A percentile compares a stretch with the other conserved stretches of the same genome.
These are phyloP conservation scores for Melanostigma gelatinosum DNA, from an alignment of 2,113 vertebrate genomes.

Conservation along the genomic window DNA sequence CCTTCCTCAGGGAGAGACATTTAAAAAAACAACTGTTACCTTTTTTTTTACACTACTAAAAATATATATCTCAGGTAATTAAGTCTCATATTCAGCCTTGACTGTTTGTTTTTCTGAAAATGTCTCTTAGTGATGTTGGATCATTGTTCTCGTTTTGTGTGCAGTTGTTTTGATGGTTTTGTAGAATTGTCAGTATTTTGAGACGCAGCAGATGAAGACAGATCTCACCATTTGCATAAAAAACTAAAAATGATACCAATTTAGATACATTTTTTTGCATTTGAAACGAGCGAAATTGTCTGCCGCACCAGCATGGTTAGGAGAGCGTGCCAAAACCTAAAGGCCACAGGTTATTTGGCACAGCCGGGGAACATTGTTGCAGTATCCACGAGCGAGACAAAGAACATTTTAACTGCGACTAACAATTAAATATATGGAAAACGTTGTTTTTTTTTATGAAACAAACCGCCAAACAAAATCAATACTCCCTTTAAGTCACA, in stretches of 20 bases:
- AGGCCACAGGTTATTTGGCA: background rate
- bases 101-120: background rate
- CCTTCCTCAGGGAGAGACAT: background rate
- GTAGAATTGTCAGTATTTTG: background rate
- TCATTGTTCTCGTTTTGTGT: slow-evolving; percentile 21
- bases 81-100: slow-evolving; percentile 12
- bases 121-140: background rate
- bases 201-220: background rate
- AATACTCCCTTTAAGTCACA: background rate
- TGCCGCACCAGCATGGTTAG: background rate
- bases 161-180: background rate
- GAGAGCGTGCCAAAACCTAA: background rate
- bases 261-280: background rate
- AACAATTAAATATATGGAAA: background rate
- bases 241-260: background rate
- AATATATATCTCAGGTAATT: background rate
- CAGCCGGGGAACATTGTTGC: background rate
- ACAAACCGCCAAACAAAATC: background rate
- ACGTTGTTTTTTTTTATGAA: background rate
- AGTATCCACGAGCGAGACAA: background rate
- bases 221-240: background rate
- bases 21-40: background rate
- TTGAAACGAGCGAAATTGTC: slow-evolving; percentile 7
- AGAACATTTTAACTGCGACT: background rate
- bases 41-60: slow-evolving; percentile 22